Evolutionary conservation across 2,113 vertebrate species (phyloP).

Genomic region (Brachionichthys hirsutus): DNA sequence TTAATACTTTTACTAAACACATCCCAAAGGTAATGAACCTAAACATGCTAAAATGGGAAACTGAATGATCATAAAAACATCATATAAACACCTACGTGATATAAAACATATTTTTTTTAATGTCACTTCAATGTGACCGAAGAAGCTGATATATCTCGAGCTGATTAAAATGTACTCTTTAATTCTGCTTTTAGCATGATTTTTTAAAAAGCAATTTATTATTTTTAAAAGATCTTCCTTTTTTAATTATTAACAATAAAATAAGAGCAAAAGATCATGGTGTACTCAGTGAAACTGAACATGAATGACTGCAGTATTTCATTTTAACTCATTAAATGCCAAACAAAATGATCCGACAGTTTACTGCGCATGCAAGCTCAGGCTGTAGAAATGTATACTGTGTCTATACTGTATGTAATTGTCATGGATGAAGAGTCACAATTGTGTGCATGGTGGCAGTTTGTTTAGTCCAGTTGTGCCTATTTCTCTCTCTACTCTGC

Average conservation of each 20-base stretch:
- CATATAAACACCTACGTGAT: neutral
- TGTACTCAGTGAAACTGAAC: constrained; percentile 47
- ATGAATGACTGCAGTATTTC: constrained; percentile 43
- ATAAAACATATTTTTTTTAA: too few relatives aligned
- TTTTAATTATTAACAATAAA: constrained; percentile 14
- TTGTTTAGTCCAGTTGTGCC: too few relatives aligned
- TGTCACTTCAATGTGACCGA: constrained; percentile 4
- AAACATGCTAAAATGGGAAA: constrained; percentile 6
- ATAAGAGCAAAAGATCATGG: constrained; percentile 20
- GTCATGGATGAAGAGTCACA: too few relatives aligned
- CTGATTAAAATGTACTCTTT: constrained; percentile 18
- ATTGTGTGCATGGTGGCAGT: too few relatives aligned
- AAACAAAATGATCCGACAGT: too few relatives aligned
- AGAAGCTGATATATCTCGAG: constrained; percentile 24
- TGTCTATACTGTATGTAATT: too few relatives aligned
- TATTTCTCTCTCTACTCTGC: too few relatives aligned
- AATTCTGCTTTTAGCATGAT: constrained; percentile 21
- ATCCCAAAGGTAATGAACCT: constrained; percentile 3
- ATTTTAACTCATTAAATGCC: too few relatives aligned
- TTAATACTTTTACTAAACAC: neutral
- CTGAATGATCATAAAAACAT: neutral
- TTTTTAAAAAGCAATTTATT: constrained; percentile 25
- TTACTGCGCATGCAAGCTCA: too few relatives aligned
- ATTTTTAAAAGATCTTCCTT: neutral
- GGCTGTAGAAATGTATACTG: too few relatives aligned